Evolutionary conservation across 2,797 vertebrate species (phyloP).

Genomic region (Odontamblyopus rebecca): DNA sequence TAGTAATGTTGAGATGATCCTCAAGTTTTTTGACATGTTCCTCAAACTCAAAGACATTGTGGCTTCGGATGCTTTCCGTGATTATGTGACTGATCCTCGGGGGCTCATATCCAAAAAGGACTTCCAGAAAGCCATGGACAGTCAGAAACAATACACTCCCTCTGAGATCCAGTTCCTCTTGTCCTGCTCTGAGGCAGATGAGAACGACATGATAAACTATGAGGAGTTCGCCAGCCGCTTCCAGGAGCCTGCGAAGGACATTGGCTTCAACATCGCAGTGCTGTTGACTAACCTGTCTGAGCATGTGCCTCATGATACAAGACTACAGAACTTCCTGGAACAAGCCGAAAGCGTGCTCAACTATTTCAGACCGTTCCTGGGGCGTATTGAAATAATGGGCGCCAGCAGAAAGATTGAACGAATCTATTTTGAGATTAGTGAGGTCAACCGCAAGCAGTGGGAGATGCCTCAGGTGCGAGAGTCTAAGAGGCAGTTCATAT

Average conservation of each 20-base stretch:
- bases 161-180: conserved; percentile 95
- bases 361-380: conserved; percentile 92
- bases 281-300: conserved; percentile 93
- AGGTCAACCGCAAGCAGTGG: conserved; percentile 94
- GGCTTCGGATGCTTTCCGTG: conserved; percentile 91
- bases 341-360: conserved; percentile 90
- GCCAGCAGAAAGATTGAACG: conserved; percentile 92
- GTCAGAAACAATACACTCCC: conserved; percentile 91
- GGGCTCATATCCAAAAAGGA: conserved; percentile 98
- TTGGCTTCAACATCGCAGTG: conserved; percentile 95
- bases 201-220: conserved; percentile 96
- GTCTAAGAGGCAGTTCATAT: conserved; percentile 97
- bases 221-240: conserved; percentile 92
- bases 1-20: conserved; percentile 97
- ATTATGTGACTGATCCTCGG: conserved; percentile 89
- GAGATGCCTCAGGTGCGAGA: conserved; percentile 98
- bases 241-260: conserved; percentile 94
- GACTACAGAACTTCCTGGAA: conserved; percentile 88
- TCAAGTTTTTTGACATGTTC: conserved; percentile 99
- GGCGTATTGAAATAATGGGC: conserved; percentile 96
- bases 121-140: conserved; percentile 98
- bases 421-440: conserved; percentile 97
- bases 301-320: conserved; percentile 91
- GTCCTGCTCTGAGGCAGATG: conserved; percentile 93
- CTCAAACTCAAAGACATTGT: conserved; percentile 97